A percentile compares a stretch with the other conserved stretches of the same genome.
Conservation (phyloP, 2,113 vertebrate species). For the Arizona elegans region DNA sequence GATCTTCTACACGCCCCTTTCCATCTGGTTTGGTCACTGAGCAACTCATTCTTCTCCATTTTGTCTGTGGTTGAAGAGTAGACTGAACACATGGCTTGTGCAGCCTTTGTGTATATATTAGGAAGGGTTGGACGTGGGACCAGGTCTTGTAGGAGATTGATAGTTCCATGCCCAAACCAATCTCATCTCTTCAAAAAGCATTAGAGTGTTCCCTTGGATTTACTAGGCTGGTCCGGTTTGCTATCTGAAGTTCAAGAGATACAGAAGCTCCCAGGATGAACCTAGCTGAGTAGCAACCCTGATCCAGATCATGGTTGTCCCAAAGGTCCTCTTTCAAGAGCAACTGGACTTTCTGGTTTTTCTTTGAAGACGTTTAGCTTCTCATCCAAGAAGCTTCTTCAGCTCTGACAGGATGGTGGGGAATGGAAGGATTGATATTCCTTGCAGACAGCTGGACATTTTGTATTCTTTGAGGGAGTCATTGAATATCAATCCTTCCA, state of each 20-base stretch:
- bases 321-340: too few species aligned
- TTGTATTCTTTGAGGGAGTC: too few species aligned
- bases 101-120: background rate
- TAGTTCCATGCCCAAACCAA: background rate
- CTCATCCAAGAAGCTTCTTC: too few species aligned
- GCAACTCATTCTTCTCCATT: background rate
- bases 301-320: too few species aligned
- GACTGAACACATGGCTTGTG: background rate
- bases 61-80: background rate
- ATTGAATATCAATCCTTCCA: too few species aligned
- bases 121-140: background rate
- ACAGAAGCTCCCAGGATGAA: background rate
- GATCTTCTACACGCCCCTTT: background rate
- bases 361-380: too few species aligned
- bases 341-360: too few species aligned
- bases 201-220: background rate
- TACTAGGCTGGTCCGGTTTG: background rate
- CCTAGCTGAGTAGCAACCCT: too few species aligned
- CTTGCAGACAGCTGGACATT: too few species aligned
- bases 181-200: background rate
- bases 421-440: too few species aligned
- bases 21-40: background rate
- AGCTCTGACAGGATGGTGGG: too few species aligned
- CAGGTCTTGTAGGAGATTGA: background rate
- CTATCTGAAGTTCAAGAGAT: background rate